Evolutionary conservation across 2,113 vertebrate species (phyloP), one percentile per base, ranked within the genome.

Genomic region (Symphodus melops): DNA sequence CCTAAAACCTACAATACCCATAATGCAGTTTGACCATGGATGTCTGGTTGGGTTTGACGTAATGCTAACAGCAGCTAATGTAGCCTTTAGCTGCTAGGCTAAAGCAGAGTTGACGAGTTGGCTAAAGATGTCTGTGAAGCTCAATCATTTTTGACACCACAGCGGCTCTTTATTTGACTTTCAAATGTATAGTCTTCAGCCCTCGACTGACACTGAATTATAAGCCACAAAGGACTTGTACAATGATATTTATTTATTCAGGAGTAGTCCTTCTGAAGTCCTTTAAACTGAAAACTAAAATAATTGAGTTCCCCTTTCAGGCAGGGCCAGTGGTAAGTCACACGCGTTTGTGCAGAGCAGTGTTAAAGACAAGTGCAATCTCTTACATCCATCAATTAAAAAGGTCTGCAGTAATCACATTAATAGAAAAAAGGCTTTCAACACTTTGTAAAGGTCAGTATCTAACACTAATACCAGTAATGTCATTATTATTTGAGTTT

Each of bases 401-500:
- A 41, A 41, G 9, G 11, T 10, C 39, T 11, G 9, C 11, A 10
- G 39, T 41, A 33, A 41, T 41, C 39, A 41, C 39, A 41, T 10
- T 1, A 11, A 6, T 41, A 41, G 39, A 10, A n/a, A 8, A 44
- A 61, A 33, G 1, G 5, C 13, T 59, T n/a, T 7, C 46, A 62
- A 61, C 62, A 55, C 54, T 65, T 33, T 1, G 0, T 67, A 17
- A 46, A 57, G 36, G 78, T 56, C 81, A 75, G 73, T 76, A 55
- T 76, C 11, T 64, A 72, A 86, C 81, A 90, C 87, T 87, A 84
- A 69, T 3, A 5, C 28, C 36, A 72, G 36, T 59, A 19, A 39
- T 72, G 17, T 48, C 19, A 39, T 65, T 66, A 42, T 54, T 39
- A 82, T 62, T n/a, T 39, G 59, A 13, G 41, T 65, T 48, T 63